Conservation (phyloP, 2,113 vertebrate genomes). For the Salvelinus sp. region DNA sequence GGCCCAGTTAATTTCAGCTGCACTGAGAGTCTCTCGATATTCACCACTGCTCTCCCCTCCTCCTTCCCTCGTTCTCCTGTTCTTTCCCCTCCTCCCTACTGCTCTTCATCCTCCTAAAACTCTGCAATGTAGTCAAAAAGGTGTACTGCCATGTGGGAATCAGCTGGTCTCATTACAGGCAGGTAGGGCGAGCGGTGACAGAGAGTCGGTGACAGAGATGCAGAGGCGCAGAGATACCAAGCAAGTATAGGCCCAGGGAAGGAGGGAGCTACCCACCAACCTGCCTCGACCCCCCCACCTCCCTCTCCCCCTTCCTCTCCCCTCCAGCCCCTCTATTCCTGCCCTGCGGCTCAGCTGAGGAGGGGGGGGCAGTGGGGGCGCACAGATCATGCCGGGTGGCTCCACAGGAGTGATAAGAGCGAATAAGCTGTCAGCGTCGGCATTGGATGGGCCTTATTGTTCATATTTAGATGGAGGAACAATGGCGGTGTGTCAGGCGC, state of each 20-base stretch:
- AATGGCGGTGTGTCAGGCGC: constrained; percentile 73
- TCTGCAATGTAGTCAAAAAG: constrained; percentile 28
- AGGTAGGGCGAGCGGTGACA: constrained; percentile 38
- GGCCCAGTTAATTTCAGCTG: constrained; percentile 75
- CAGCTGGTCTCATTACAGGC: constrained; percentile 59
- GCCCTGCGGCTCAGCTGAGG: constrained; percentile 30
- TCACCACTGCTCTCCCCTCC: constrained; percentile 62
- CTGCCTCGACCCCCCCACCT: constrained; percentile 7
- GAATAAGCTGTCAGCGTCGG: constrained; percentile 64
- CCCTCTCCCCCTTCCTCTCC: neutral
- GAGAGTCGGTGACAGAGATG: constrained; percentile 39
- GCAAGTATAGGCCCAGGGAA: neutral
- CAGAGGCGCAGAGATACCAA: neutral
- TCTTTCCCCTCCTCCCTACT: neutral
- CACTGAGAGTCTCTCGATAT: constrained; percentile 56
- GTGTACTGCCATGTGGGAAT: constrained; percentile 50
- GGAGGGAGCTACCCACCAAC: constrained; percentile 3
- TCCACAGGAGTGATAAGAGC: constrained; percentile 60
- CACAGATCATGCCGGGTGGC: constrained; percentile 50
- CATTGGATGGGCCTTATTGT: constrained; percentile 62
- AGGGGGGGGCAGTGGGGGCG: neutral
- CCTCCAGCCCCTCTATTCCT: constrained; percentile 28
- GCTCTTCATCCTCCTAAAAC: neutral
- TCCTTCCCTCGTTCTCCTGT: constrained; percentile 22
- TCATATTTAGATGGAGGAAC: constrained; percentile 80